phyloP scores from a whole-genome alignment of 2,797 vertebrate genomes.

The Cryptoprocta ferox region DNA sequence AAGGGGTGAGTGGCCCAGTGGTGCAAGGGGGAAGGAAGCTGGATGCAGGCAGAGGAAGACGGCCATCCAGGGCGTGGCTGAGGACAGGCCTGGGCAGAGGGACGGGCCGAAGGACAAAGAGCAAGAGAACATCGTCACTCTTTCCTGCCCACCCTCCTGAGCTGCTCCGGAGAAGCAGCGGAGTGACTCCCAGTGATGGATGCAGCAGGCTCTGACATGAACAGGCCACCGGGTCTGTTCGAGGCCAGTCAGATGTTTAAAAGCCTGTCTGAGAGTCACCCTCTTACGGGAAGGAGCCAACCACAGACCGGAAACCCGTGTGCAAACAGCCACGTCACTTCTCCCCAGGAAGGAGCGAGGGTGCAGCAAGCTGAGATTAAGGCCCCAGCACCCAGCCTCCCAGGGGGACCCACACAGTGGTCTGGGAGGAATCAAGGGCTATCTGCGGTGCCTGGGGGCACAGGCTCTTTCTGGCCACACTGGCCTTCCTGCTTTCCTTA shows the following conservation, averaged over 20 bases:
- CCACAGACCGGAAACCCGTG: slow-evolving; percentile 69
- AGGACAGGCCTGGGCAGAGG: not conserved
- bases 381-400: not conserved
- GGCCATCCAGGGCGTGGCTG: not conserved
- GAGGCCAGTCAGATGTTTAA: slow-evolving; percentile 30
- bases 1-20: too few species aligned
- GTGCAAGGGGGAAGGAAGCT: slow-evolving; percentile 44
- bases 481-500: not conserved
- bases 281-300: slow-evolving; percentile 54
- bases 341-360: slow-evolving; percentile 72
- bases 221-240: not conserved
- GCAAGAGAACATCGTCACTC: not conserved
- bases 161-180: not conserved
- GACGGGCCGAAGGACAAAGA: not conserved
- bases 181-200: not conserved
- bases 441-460: not conserved
- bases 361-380: slow-evolving; percentile 54
- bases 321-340: slow-evolving; percentile 54
- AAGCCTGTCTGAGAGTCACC: slow-evolving; percentile 45
- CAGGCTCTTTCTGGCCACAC: not conserved
- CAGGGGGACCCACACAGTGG: not conserved
- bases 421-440: not conserved
- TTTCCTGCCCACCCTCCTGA: accelerated
- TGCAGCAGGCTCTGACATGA: not conserved
- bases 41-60: not conserved